Conservation (phyloP, 2,113 vertebrate genomes). For the Aphelocoma coerulescens region DNA sequence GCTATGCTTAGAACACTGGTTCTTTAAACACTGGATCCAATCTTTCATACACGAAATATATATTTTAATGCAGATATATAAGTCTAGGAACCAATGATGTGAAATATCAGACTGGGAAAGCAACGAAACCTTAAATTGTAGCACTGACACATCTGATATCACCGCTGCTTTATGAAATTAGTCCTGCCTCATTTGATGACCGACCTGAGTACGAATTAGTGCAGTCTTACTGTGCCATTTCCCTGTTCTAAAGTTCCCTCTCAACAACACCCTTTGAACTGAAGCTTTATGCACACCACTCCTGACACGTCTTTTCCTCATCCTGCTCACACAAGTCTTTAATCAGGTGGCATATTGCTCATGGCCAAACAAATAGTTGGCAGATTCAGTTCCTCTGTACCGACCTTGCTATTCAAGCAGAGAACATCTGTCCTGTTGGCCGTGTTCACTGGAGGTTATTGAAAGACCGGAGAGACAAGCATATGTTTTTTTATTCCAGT, state of each 20-base stretch:
- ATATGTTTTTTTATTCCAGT: background rate
- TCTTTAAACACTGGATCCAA: background rate
- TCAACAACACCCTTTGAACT: background rate
- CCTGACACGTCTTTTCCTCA: background rate
- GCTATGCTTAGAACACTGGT: background rate
- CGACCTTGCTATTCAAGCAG: background rate
- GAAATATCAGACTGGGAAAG: background rate
- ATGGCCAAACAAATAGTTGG: conserved; percentile 2
- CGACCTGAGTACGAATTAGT: background rate
- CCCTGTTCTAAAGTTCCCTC: background rate
- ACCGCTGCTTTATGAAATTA: background rate
- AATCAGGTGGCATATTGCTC: background rate
- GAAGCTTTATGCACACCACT: background rate
- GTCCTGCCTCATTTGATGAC: background rate
- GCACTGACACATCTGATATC: background rate
- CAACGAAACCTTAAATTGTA: background rate
- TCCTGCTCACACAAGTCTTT: background rate
- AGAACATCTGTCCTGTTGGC: conserved; percentile 6
- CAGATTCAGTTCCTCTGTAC: background rate
- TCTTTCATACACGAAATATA: background rate
- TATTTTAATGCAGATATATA: background rate
- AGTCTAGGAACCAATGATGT: background rate
- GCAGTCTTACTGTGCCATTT: background rate
- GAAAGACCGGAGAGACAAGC: background rate
- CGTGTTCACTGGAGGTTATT: background rate